These are phyloP conservation scores for Thecophora atra DNA, from an alignment of 2,888 invertebrate genomes.

Conservation along the genomic window DNA sequence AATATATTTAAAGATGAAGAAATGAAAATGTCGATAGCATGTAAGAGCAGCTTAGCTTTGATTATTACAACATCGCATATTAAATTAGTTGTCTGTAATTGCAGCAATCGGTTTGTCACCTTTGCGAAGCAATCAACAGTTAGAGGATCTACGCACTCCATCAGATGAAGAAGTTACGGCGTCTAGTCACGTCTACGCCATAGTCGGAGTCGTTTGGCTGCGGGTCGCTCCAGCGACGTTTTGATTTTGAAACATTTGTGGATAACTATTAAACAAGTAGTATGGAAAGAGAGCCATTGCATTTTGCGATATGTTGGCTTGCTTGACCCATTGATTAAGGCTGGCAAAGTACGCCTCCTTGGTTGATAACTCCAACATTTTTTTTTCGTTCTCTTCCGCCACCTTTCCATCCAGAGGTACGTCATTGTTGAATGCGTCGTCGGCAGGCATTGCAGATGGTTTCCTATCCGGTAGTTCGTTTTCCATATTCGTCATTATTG, in stretches of 20 bases:
- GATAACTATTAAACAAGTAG: slow-evolving; percentile 71
- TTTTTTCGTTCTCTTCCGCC: background rate
- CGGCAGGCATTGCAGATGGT: background rate
- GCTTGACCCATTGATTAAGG: slow-evolving; percentile 58
- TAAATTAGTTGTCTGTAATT: too few relatives aligned
- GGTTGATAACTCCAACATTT: slow-evolving; percentile 47
- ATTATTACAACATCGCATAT: too few relatives aligned
- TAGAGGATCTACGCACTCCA: too few relatives aligned
- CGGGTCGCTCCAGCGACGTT: slow-evolving; percentile 32
- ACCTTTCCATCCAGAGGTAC: background rate
- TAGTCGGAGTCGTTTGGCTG: slow-evolving; percentile 32
- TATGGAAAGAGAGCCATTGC: slow-evolving; percentile 74
- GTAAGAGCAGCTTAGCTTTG: too few relatives aligned
- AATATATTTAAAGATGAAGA: too few relatives aligned
- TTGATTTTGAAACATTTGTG: slow-evolving; percentile 63
- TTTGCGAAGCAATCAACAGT: too few relatives aligned
- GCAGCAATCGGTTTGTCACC: too few relatives aligned
- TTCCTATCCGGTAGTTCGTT: background rate
- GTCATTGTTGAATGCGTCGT: background rate
- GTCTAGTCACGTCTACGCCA: too few relatives aligned
- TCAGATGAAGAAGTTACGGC: too few relatives aligned
- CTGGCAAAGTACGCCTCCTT: slow-evolving; percentile 60
- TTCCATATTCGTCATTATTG: background rate
- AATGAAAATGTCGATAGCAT: too few relatives aligned
- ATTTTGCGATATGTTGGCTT: slow-evolving; percentile 60